Conservation (phyloP, 2,888 invertebrate species). For the Phymatocera aterrima region DNA sequence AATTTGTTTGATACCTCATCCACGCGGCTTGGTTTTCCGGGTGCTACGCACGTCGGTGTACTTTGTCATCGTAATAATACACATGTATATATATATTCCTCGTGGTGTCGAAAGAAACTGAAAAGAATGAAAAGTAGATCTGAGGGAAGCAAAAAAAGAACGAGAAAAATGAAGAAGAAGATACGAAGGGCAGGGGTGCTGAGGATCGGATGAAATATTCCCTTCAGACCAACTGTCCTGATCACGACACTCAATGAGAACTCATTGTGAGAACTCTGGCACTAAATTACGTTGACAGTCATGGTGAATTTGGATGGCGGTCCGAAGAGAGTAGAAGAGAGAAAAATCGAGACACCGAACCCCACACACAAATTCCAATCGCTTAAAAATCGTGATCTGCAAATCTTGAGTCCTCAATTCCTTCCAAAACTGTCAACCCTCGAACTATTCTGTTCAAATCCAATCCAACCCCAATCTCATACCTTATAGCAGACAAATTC, state of each 20-base stretch:
- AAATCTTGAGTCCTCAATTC: background rate
- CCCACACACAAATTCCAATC: background rate
- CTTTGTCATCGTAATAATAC: background rate
- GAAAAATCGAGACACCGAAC: background rate
- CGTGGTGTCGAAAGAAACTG: background rate
- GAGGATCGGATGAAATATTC: background rate
- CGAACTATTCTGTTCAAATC: background rate
- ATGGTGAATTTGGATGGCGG: background rate
- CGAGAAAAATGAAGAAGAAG: background rate
- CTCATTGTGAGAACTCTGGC: background rate
- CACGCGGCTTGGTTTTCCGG: background rate
- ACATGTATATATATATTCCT: background rate
- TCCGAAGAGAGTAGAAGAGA: background rate
- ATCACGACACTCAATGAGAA: background rate
- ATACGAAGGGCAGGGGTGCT: background rate
- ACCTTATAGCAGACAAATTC: background rate
- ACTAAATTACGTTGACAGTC: background rate
- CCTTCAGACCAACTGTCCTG: background rate
- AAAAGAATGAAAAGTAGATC: background rate
- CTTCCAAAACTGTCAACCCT: conserved; percentile 6
- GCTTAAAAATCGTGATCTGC: conserved; percentile 32
- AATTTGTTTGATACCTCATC: conserved; percentile 63
- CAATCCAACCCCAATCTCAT: background rate
- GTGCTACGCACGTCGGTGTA: conserved; percentile 4
- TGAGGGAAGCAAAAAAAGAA: background rate